Conservation (phyloP, 2,888 invertebrate genomes). For the Mimumesa dahlbomi region DNA sequence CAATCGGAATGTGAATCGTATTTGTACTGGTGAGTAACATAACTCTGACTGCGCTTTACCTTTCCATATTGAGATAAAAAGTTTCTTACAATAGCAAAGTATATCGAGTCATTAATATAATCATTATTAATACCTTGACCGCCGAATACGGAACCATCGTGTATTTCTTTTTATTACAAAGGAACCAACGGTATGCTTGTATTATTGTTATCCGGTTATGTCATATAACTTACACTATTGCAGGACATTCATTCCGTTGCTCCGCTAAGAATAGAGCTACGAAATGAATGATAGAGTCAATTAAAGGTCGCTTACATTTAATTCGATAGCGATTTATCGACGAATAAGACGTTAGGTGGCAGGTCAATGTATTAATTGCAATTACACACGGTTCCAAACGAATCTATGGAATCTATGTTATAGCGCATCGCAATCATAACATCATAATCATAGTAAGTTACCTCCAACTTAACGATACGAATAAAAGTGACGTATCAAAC, state of each 20-base stretch:
- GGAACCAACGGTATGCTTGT: constrained; percentile 43
- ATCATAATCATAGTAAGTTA: constrained; percentile 59
- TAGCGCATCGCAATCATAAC: constrained; percentile 57
- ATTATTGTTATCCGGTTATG: constrained; percentile 36
- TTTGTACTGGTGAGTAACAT: constrained; percentile 57
- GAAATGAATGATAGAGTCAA: constrained; percentile 29
- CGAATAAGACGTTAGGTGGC: constrained; percentile 40
- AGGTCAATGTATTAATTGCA: constrained; percentile 54
- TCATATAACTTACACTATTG: constrained; percentile 9
- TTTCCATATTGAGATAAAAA: constrained; percentile 65
- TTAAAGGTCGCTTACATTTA: constrained; percentile 25
- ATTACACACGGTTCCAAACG: constrained; percentile 43
- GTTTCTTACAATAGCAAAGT: constrained; percentile 59
- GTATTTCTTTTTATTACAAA: constrained; percentile 37
- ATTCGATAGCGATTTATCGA: constrained; percentile 32
- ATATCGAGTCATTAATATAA: constrained; percentile 48
- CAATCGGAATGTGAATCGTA: constrained; percentile 25
- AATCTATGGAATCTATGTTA: constrained; percentile 53
- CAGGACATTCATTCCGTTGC: constrained; percentile 5
- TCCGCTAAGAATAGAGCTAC: constrained; percentile 19
- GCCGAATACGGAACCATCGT: constrained; percentile 42
- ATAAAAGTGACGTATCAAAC: constrained; percentile 35
- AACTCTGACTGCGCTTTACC: constrained; percentile 53
- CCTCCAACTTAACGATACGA: constrained; percentile 45
- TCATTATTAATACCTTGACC: constrained; percentile 52